Evolutionary conservation across 2,888 invertebrate species (phyloP).

Genomic region (Pycnomerus fuliginosus): DNA sequence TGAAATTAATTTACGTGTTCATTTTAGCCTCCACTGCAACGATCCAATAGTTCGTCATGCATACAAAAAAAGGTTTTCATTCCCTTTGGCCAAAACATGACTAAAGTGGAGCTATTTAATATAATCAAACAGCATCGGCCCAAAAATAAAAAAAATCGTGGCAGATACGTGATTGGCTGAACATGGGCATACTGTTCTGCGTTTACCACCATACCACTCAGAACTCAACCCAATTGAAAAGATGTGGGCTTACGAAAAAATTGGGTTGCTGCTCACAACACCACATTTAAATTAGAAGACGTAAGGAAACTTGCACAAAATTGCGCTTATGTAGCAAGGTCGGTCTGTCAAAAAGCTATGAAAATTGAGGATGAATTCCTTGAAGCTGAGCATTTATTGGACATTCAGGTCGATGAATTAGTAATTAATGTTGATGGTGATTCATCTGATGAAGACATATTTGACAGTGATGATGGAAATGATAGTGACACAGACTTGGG

Average conservation of each 20-base stretch:
- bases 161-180: conserved; percentile 1
- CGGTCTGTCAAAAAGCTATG: conserved; percentile 4
- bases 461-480: conserved; percentile 1
- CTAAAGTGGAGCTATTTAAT: conserved; percentile 4
- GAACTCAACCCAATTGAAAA: conserved; percentile 41
- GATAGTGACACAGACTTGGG: not conserved
- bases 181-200: conserved; percentile 31
- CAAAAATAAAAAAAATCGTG: conserved; percentile 1
- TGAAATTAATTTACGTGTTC: too few relatives aligned
- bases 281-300: conserved; percentile 8
- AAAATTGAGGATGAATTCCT: conserved; percentile 8
- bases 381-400: not conserved
- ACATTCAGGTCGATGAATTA: too few relatives aligned
- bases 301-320: conserved; percentile 5
- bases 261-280: conserved; percentile 22
- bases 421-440: too few relatives aligned
- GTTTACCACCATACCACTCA: conserved; percentile 42
- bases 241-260: conserved; percentile 32
- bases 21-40: too few relatives aligned
- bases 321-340: conserved; percentile 2
- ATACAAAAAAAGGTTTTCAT: too few relatives aligned
- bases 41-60: too few relatives aligned
- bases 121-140: conserved; percentile 6
- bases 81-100: not conserved
- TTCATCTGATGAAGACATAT: too few relatives aligned